Conservation (phyloP, 2,797 vertebrate species). For the Notamacropus eugenii region DNA sequence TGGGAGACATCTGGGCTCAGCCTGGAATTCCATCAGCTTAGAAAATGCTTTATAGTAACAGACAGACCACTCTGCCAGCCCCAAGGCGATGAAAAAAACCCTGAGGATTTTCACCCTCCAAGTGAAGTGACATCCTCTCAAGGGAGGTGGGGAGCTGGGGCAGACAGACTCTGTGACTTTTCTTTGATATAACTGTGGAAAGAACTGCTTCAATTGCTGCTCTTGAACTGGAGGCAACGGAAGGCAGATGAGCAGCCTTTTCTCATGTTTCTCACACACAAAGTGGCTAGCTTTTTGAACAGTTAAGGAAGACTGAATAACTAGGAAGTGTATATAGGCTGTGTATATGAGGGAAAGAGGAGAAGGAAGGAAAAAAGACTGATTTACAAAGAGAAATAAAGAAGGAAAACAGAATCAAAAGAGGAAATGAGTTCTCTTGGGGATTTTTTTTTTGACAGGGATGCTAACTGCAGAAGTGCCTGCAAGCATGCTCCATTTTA, state of each 20-base stretch:
- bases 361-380: slow-evolving; percentile 9
- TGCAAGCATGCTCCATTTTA: neutral
- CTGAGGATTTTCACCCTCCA: neutral
- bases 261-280: neutral
- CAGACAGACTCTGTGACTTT: slow-evolving; percentile 1
- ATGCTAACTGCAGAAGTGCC: neutral
- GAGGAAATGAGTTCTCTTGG: neutral
- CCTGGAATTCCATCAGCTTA: slow-evolving; percentile 8
- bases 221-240: neutral
- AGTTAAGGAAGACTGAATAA: neutral
- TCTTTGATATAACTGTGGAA: slow-evolving; percentile 23
- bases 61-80: neutral
- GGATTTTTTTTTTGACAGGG: neutral
- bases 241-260: neutral
- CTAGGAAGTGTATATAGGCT: neutral
- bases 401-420: slow-evolving; percentile 29
- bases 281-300: neutral
- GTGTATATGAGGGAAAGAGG: neutral
- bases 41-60: slow-evolving; percentile 7
- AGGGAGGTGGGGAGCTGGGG: neutral
- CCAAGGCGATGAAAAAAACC: neutral
- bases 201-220: neutral
- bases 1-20: neutral
- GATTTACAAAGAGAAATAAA: slow-evolving; percentile 20
- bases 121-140: neutral